A percentile compares a stretch with the other conserved stretches of the same genome.
phyloP scores from a whole-genome alignment of 2,888 invertebrate species.

The Dolichopus griseipennis region DNA sequence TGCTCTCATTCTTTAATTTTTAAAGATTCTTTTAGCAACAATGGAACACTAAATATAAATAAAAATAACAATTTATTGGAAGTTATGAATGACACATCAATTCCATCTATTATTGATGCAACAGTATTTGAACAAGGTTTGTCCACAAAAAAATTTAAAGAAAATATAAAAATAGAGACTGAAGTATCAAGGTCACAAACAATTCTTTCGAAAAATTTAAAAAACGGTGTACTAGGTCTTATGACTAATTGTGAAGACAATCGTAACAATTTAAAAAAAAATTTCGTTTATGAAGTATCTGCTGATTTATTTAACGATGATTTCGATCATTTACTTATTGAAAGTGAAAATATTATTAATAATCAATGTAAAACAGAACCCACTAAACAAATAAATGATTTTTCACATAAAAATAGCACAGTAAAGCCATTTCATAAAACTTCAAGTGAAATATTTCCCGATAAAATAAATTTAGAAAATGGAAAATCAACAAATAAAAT shows the following conservation, averaged over 20 bases:
- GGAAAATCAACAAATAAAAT: too few relatives aligned
- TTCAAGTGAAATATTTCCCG: too few relatives aligned
- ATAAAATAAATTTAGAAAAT: too few relatives aligned
- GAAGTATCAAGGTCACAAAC: neutral
- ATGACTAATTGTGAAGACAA: neutral
- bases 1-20: neutral
- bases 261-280: too few relatives aligned
- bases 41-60: constrained; percentile 11
- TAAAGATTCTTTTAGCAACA: neutral
- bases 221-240: neutral
- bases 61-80: neutral
- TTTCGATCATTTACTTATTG: constrained; percentile 23
- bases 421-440: too few relatives aligned
- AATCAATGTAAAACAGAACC: neutral
- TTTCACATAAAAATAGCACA: neutral
- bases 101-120: too few relatives aligned
- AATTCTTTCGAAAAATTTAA: neutral
- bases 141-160: too few relatives aligned
- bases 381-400: neutral
- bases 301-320: constrained; percentile 24
- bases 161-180: too few relatives aligned
- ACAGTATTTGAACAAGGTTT: too few relatives aligned
- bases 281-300: neutral
- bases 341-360: constrained; percentile 19
- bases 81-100: too few relatives aligned